Evolutionary conservation across 2,888 invertebrate species (phyloP).

Genomic region (Hipparchia semele): DNA sequence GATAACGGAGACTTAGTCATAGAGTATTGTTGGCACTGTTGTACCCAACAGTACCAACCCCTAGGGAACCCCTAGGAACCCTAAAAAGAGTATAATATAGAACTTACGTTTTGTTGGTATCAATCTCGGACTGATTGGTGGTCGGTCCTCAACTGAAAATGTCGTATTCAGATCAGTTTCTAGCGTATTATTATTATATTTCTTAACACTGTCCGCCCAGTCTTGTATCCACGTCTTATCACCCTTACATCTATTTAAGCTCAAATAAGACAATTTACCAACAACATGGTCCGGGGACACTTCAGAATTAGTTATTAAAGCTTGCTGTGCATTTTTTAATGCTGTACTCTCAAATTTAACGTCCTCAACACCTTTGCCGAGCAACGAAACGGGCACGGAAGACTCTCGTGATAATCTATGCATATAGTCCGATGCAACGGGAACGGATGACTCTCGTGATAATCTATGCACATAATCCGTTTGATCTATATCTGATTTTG

Average conservation of each 20-base stretch:
- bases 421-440: slow-evolving; percentile 75
- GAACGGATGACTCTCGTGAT: slow-evolving; percentile 72
- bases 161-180: slow-evolving; percentile 50
- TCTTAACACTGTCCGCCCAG: slow-evolving; percentile 85
- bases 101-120: slow-evolving; percentile 67
- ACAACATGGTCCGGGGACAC: slow-evolving; percentile 67
- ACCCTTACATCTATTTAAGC: slow-evolving; percentile 76
- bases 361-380: slow-evolving; percentile 57
- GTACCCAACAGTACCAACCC: too few relatives aligned
- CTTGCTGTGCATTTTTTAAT: slow-evolving; percentile 67
- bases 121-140: slow-evolving; percentile 72
- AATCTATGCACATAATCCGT: slow-evolving; percentile 82
- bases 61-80: too few relatives aligned
- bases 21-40: too few relatives aligned
- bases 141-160: slow-evolving; percentile 60
- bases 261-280: slow-evolving; percentile 72
- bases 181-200: slow-evolving; percentile 71
- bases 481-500: slow-evolving; percentile 87
- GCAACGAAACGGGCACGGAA: slow-evolving; percentile 72
- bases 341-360: slow-evolving; percentile 72
- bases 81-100: background rate
- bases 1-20: too few relatives aligned
- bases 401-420: slow-evolving; percentile 72
- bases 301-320: slow-evolving; percentile 58
- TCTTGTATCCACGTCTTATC: slow-evolving; percentile 85